Percentiles rank a stretch among this genome's conserved stretches.
phyloP scores from a whole-genome alignment of 2,888 invertebrate genomes.

The Scaptomyza parva region DNA sequence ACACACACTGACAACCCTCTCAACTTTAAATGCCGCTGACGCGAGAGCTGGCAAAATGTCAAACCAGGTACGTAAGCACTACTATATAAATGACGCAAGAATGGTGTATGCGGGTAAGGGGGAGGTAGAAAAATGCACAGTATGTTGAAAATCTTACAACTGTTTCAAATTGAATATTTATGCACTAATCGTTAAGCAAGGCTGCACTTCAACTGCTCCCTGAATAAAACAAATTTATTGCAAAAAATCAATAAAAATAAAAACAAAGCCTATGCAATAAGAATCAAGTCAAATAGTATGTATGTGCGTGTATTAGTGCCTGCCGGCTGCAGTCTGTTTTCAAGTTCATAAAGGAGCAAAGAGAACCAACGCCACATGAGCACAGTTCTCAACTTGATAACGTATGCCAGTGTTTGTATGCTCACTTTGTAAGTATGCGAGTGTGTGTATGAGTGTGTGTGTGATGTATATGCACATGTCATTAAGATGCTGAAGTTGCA shows the following conservation, averaged over 20 bases:
- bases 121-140: not conserved
- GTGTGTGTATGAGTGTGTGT: slow-evolving; percentile 11
- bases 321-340: slow-evolving; percentile 45
- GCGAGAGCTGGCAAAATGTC: slow-evolving; percentile 64
- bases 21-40: slow-evolving; percentile 42
- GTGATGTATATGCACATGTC: slow-evolving; percentile 44
- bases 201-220: slow-evolving; percentile 8
- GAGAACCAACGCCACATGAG: slow-evolving; percentile 35
- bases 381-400: slow-evolving; percentile 30
- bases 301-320: slow-evolving; percentile 1
- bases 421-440: not conserved
- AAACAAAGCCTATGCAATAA: not conserved
- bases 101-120: not conserved
- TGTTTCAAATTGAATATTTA: slow-evolving; percentile 30
- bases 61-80: slow-evolving; percentile 58
- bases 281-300: not conserved
- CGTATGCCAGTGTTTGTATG: slow-evolving; percentile 7
- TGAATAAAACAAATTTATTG: slow-evolving; percentile 43
- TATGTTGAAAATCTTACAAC: slow-evolving; percentile 12
- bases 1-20: slow-evolving; percentile 64
- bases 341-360: slow-evolving; percentile 58
- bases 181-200: slow-evolving; percentile 16
- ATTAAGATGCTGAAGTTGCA: slow-evolving; percentile 64
- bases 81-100: slow-evolving; percentile 50
- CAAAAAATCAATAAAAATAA: slow-evolving; percentile 44